Percentiles rank a stretch among this genome's conserved stretches.
These are phyloP conservation scores for Prinia subflava DNA, from an alignment of 2,113 vertebrate genomes.

Conservation along the genomic window DNA sequence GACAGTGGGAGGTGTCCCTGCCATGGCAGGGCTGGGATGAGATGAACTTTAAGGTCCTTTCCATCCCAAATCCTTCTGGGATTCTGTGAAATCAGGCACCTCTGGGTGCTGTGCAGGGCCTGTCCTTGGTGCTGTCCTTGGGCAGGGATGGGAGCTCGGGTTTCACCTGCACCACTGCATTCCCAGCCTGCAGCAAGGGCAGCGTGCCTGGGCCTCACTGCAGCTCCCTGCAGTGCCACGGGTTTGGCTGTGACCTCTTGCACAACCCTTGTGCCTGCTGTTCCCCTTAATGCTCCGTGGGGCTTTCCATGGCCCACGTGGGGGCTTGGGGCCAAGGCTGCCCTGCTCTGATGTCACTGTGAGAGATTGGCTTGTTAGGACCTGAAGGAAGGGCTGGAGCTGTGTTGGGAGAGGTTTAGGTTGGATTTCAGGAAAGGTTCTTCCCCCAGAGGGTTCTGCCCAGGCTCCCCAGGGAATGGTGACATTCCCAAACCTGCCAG, in stretches of 20 bases:
- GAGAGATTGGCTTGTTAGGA: too few relatives aligned
- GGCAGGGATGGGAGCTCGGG: background rate
- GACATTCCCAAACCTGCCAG: background rate
- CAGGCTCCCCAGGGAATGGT: background rate
- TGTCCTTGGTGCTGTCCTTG: background rate
- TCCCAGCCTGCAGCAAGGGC: background rate
- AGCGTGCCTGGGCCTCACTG: accelerated
- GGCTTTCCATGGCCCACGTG: accelerated
- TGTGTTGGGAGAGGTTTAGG: background rate
- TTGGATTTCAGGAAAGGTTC: accelerated
- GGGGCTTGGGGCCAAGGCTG: background rate
- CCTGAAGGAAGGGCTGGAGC: background rate
- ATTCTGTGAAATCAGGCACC: accelerated
- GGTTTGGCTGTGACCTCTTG: background rate
- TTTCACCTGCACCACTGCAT: background rate
- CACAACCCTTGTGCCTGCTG: background rate
- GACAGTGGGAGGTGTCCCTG: background rate
- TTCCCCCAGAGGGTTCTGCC: background rate
- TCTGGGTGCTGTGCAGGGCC: accelerated
- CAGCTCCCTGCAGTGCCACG: background rate
- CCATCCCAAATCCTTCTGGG: background rate
- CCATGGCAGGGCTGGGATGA: background rate
- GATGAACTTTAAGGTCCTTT: background rate
- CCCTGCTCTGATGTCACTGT: background rate
- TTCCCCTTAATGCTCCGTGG: accelerated